Base-by-base conservation (phyloP, 2,888 invertebrate species). In the Drosophila eohydei region DNA sequence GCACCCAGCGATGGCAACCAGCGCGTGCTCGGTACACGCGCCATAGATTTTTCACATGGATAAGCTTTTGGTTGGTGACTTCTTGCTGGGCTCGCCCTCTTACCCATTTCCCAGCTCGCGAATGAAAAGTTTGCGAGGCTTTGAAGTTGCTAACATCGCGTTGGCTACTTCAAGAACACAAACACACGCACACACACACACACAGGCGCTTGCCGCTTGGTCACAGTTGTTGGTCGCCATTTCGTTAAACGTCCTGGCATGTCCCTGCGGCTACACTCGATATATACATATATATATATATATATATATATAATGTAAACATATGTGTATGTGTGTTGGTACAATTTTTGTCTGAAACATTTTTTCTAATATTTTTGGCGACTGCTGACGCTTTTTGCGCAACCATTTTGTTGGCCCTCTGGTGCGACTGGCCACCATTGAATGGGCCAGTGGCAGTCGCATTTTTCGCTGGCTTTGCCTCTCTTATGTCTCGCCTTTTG, bases 41-140 rank as follows among this genome's bases (percentile, higher is more conserved):
- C 72, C 81, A 73, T 73, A 83, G 90, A 89, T 87, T 87, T 89
- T 88, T 89, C 87, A 86, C 87, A 88, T 87, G 86, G 88, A 89
- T 90, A 89, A 83, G 77, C 82, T 74, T 76, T 69, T 52, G 55
- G 46, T 64, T 71, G 75, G 74, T 69, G 73, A 72, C 73, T 60
- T 66, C 43, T 52, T 52, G 60, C 56, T 56, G 73, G 38, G 71
- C 44, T 9, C 21, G 21, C 1, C 21, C 21, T 21, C n/a, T 71
- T 64, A 75, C 46, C 69, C 72, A 57, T 61, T 83, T 74, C 54
- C 63, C 63, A 43, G 54, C 59, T 67, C 63, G 71, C 65, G 57
- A 83, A 70, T 71, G 69, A 64, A 65, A 85, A 74, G 62, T 85
- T 85, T 30, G 63, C 62, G 26, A 48, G 68, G 55, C 74, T 78